Percentiles rank a stretch among this genome's conserved stretches.
Evolutionary conservation across 2,797 vertebrate genomes (phyloP).

Genomic region (Scomberomorus guttatus): DNA sequence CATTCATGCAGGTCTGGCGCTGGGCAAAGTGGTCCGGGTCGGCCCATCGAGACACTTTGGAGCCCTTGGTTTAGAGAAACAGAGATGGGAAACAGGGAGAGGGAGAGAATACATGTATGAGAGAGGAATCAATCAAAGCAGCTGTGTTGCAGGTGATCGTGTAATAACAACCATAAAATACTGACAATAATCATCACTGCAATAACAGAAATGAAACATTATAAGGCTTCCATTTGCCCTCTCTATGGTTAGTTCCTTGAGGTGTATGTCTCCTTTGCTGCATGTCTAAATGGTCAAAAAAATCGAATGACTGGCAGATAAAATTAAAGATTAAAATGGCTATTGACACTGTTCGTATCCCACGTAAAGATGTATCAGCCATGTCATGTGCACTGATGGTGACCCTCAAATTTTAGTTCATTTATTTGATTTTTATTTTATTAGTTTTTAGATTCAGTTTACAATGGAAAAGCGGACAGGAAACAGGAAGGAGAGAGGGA

Average conservation of each 20-base stretch:
- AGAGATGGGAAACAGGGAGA: conserved; percentile 7
- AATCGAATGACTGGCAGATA: too few species aligned
- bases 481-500: too few species aligned
- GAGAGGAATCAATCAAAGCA: background rate
- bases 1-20: conserved; percentile 88
- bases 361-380: background rate
- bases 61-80: conserved; percentile 73
- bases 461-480: too few species aligned
- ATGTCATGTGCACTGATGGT: too few species aligned
- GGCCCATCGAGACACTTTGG: conserved; percentile 87
- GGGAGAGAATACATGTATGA: background rate
- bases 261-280: too few species aligned
- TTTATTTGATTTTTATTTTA: too few species aligned
- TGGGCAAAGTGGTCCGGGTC: conserved; percentile 90
- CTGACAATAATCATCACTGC: background rate
- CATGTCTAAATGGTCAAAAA: too few species aligned
- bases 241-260: background rate
- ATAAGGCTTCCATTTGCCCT: too few species aligned
- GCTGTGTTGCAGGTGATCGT: background rate
- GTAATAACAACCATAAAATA: background rate
- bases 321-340: too few species aligned
- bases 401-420: too few species aligned
- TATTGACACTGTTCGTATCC: too few species aligned
- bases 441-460: too few species aligned
- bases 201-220: background rate